These are phyloP conservation scores for Sesia bembeciformis DNA, from an alignment of 2,888 invertebrate genomes.

Conservation along the genomic window DNA sequence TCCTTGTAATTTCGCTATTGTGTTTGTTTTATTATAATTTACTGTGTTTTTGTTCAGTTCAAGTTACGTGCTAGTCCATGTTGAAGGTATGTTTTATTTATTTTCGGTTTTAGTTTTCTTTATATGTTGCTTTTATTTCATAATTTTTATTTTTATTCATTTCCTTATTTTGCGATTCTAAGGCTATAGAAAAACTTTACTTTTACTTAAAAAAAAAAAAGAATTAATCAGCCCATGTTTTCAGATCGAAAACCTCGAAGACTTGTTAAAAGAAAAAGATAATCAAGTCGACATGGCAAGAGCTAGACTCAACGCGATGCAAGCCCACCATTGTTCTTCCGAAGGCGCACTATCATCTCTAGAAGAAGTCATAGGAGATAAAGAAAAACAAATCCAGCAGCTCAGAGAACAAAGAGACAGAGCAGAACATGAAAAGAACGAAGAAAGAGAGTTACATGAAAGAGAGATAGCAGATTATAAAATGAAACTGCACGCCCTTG, in stretches of 20 bases:
- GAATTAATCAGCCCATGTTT: constrained; percentile 16
- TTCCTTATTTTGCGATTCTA: constrained; percentile 2
- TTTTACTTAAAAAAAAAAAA: background rate
- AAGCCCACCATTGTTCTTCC: constrained; percentile 94
- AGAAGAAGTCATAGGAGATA: constrained; percentile 96
- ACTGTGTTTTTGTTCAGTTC: constrained; percentile 5
- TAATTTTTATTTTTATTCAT: constrained; percentile 7
- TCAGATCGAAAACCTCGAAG: constrained; percentile 98
- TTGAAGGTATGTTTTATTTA: constrained; percentile 2
- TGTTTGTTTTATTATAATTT: background rate
- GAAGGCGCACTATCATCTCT: constrained; percentile 94
- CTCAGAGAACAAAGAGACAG: constrained; percentile 94
- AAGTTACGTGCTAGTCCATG: constrained; percentile 1
- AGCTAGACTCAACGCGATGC: constrained; percentile 92
- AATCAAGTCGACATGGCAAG: constrained; percentile 97
- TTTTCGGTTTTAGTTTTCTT: constrained; percentile 10
- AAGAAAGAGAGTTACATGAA: constrained; percentile 94
- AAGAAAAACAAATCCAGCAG: constrained; percentile 97
- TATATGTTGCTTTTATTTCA: constrained; percentile 10
- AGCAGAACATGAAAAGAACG: constrained; percentile 95
- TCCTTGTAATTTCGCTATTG: background rate
- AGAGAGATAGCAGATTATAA: constrained; percentile 95
- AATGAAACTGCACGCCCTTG: constrained; percentile 92
- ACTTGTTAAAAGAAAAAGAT: constrained; percentile 97
- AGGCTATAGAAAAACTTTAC: background rate